phyloP scores from a whole-genome alignment of 2,888 invertebrate genomes.

The Raillietiella orientalis region DNA sequence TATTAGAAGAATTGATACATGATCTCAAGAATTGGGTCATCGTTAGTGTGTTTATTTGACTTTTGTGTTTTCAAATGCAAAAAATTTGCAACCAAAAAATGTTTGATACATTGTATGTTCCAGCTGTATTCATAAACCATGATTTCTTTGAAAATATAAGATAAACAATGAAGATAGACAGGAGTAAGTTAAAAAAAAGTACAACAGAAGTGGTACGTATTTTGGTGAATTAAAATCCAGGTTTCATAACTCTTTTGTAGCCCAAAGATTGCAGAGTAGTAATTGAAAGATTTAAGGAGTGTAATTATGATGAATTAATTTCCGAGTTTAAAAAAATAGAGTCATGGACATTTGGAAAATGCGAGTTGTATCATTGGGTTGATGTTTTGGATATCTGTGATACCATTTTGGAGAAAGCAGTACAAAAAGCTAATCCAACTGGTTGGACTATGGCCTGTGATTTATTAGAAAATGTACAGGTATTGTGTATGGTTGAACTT shows the following conservation, averaged over 20 bases:
- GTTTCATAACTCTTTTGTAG: conserved; percentile 9
- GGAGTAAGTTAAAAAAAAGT: conserved; percentile 42
- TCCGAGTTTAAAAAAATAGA: conserved; percentile 34
- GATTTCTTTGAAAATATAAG: too few relatives aligned
- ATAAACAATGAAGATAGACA: conserved; percentile 67
- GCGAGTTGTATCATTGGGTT: conserved; percentile 57
- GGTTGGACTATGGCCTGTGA: conserved; percentile 41
- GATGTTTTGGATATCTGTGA: conserved; percentile 43
- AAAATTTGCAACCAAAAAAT: too few relatives aligned
- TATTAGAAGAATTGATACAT: too few relatives aligned
- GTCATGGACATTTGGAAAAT: conserved; percentile 56
- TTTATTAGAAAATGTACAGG: conserved; percentile 23
- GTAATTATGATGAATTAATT: conserved; percentile 24
- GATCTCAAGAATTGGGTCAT: too few relatives aligned
- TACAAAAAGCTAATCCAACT: conserved; percentile 21
- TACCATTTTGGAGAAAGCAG: conserved; percentile 36
- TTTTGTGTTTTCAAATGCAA: too few relatives aligned
- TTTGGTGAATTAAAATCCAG: too few relatives aligned
- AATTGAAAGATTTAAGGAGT: conserved; percentile 17
- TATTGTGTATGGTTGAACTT: conserved; percentile 10
- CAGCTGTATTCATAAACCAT: too few relatives aligned
- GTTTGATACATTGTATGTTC: too few relatives aligned
- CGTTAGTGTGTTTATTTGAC: too few relatives aligned
- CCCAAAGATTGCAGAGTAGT: conserved; percentile 29
- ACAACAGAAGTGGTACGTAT: conserved; percentile 36